Evolutionary conservation across 37 sponge, comb jelly and placozoan species (phyloP), one percentile per base, ranked within the genome.

Genomic region (Cladorhizidae sp.): DNA sequence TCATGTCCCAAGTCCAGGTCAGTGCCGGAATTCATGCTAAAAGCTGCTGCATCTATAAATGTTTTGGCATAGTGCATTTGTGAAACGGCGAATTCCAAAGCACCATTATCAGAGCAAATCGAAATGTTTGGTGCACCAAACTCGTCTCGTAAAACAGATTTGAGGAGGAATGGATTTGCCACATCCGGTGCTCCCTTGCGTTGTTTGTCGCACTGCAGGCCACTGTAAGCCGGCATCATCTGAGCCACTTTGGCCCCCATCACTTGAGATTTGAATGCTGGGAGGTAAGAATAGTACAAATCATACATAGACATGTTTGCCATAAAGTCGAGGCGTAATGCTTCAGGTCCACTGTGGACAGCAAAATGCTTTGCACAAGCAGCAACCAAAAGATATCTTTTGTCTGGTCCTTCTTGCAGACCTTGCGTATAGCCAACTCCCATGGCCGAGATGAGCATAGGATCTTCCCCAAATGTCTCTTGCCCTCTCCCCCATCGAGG

Each of bases 211-310:
- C 84, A 83, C 57, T 70, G 57, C 35, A 83, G 14, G 0, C 88
- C 87, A 65, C 88, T 91, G 65, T 87, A 87, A 11, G 92, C 92
- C 5, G 92, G 88, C 92, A 91, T 91, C 17, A 91, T 83, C 62
- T 90, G 91, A 25, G 82, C 72, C 5, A 78, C 91, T 25, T 86
- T 86, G 28, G 73, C 87, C 11, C 61, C 92, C 54, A 87, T 7
- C 7, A 91, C 83, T 64, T 91, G 92, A 22, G 92, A 83, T 57
- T 91, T 91, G 70, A 91, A 91, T 29, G 92, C 79, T 25, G 84
- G 80, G 22, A 87, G 63, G 54, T 91, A 91, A 8, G 92, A 87
- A 37, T 91, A 88, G 49, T 91, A 83, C 11, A 91, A 49, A 64
- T 91, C 92, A 68, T 91, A 84, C 35, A 88, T 59, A 41, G 85